Evolutionary conservation across 92 coral and sea anemone species (phyloP), one percentile per base, ranked within the genome.

Genomic region (Meandrina meandrites): DNA sequence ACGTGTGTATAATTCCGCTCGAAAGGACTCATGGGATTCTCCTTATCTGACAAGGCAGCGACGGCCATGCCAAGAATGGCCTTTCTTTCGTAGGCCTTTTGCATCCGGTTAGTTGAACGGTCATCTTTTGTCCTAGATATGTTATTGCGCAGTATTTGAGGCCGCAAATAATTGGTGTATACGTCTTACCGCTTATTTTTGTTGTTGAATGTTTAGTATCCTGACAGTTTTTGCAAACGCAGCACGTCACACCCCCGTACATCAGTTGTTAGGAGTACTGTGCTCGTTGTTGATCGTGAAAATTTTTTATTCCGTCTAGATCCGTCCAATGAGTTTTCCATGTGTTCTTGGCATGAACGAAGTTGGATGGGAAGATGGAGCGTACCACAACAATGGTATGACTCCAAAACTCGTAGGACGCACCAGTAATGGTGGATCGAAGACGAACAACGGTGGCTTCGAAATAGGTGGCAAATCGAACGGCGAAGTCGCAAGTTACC

Each of bases 341-440:
- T 97, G 99, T 93, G 99, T 97, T 89, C 98, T 97, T 94, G 99
- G 98, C 86, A 97, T 97, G 99, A 98, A 97, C 93, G 99, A 97
- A 93, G 99, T 97, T 92, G 96, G 96, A 90, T 97, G 99, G 99
- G 98, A 97, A 91, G 98, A 93, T 91, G 99, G 98, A 79, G 92
- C 97, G 89, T 97, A 95, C 95, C 96, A 90, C 83, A 90, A 87
- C 87, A 90, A 88, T 86, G 95, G 94, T 89, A 93, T 92, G 81
- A 90, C 95, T 92, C 97, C 96, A 86, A 95, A 93, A 91, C 97
- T 92, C 84, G 98, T 91, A 22, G 81, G 91, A 47, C 95, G 98
- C 86, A 86, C 95, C 86, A 88, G 83, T 81, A 92, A 90, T 90
- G 96, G 94, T 92, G 94, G 91, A 64, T 87, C 96, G 76, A 88